phyloP scores from a whole-genome alignment of 2,888 invertebrate genomes.

The Amphipyra tragopoginis region DNA sequence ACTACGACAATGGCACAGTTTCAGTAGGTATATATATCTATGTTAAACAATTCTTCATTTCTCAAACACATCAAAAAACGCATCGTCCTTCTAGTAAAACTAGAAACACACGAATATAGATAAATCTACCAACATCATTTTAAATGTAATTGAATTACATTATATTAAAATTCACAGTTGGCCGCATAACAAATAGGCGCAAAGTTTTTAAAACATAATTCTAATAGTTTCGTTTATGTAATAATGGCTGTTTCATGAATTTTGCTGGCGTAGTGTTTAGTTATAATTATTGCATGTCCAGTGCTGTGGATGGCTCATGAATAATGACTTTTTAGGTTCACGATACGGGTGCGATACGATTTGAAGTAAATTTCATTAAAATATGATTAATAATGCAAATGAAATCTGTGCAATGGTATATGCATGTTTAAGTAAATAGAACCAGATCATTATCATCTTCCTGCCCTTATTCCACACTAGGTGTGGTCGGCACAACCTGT shows the following conservation, averaged over 20 bases:
- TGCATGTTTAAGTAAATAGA: no score
- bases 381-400: neutral
- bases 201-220: conserved; percentile 42
- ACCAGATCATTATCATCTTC: no score
- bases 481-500: no score
- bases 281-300: conserved; percentile 54
- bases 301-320: conserved; percentile 40
- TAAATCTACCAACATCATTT: conserved; percentile 8
- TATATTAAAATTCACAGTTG: conserved; percentile 11
- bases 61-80: neutral
- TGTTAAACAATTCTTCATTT: no score
- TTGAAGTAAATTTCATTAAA: neutral
- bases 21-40: no score
- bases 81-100: conserved; percentile 2
- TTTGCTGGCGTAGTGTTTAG: conserved; percentile 42
- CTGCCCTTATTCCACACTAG: no score
- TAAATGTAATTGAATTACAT: conserved; percentile 25
- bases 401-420: neutral
- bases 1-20: no score
- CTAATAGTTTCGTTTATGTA: conserved; percentile 24
- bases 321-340: conserved; percentile 23
- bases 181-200: conserved; percentile 15
- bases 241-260: conserved; percentile 42
- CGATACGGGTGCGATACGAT: conserved; percentile 38
- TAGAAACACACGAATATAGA: neutral